Evolutionary conservation across 2,113 vertebrate species (phyloP), one percentile per base, ranked within the genome.

Genomic region (Montifringilla adamsi): DNA sequence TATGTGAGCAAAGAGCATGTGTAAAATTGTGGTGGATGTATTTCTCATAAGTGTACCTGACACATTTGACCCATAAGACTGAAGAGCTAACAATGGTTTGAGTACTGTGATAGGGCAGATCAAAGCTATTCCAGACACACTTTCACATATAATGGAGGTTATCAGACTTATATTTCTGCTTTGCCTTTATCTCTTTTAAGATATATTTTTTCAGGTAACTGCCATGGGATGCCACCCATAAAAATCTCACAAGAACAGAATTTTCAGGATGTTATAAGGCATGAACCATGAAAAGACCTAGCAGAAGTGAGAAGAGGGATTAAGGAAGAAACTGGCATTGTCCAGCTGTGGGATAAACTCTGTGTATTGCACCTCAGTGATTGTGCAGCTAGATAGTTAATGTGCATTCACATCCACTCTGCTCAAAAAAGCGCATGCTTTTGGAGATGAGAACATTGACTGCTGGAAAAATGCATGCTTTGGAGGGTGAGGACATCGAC

Each of bases 391-490:
- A 83, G 37, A 77, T 10, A 87, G 84, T 68, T 94, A 89, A 87
- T 0, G 1, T 53, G 26, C 41, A 79, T 39, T 39, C 66, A 39
- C 59, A 70, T 79, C 43, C 83, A 59, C 70, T 41, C 44, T 79
- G 62, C 70, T 85, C 44, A 72, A 63, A 91, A 85, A 90, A 83
- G 33, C 6, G 4, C 8, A 2, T 62, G 66, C 5, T 89, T 94
- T 85, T 13, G 59, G 39, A 33, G 35, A 79, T 85, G 35, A 93
- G 75, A 84, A 83, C 67, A 91, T 4, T 56, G 73, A 63, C 72
- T 92, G 81, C 37, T 94, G 91, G 87, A 94, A 95, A 96, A 95
- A 96, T 43, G 43, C 82, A 56, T 53, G 62, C 75, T 94, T 93
- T 80, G 67, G 67, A 89, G 89, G n/a, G 64, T 93, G 78, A 95